Conservation (phyloP, 1,140 invertebrate species). For the Latrodectus geometricus region DNA sequence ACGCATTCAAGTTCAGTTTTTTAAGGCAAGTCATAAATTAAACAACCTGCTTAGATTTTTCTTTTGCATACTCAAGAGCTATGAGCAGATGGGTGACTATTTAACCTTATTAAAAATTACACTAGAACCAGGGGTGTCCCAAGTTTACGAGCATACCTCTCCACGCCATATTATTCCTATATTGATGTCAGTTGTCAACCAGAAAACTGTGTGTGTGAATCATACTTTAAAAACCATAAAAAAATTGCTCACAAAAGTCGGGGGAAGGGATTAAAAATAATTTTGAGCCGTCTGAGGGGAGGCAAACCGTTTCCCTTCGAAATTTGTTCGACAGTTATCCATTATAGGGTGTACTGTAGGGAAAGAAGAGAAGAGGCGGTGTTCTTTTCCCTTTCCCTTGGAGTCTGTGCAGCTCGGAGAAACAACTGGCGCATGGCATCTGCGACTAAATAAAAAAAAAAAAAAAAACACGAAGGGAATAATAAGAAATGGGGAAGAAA, state of each 20-base stretch:
- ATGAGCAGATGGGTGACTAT: not conserved
- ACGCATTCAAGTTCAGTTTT: no score
- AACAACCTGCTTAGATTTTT: no score
- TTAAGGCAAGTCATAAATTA: no score
- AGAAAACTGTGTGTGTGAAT: not conserved
- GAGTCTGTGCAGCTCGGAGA: not conserved
- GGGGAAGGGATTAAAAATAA: not conserved
- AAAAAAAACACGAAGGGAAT: slow-evolving; percentile 13
- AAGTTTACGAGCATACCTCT: not conserved
- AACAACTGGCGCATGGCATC: slow-evolving; percentile 38
- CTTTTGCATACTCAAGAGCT: no score
- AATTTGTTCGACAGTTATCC: slow-evolving; percentile 45
- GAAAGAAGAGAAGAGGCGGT: slow-evolving; percentile 4
- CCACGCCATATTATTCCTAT: not conserved
- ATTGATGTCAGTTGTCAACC: slow-evolving; percentile 17
- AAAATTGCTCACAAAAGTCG: not conserved
- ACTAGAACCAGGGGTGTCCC: not conserved
- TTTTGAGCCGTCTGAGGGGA: not conserved
- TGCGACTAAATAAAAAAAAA: slow-evolving; percentile 47
- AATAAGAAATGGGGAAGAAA: slow-evolving; percentile 5
- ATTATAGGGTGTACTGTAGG: not conserved
- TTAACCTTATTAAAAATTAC: not conserved
- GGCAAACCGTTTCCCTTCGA: slow-evolving; percentile 40
- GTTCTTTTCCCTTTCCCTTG: slow-evolving; percentile 5
- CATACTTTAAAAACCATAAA: not conserved